These are phyloP conservation scores for Drosophila novamexicana DNA, from an alignment of 1,140 invertebrate genomes.

Conservation along the genomic window DNA sequence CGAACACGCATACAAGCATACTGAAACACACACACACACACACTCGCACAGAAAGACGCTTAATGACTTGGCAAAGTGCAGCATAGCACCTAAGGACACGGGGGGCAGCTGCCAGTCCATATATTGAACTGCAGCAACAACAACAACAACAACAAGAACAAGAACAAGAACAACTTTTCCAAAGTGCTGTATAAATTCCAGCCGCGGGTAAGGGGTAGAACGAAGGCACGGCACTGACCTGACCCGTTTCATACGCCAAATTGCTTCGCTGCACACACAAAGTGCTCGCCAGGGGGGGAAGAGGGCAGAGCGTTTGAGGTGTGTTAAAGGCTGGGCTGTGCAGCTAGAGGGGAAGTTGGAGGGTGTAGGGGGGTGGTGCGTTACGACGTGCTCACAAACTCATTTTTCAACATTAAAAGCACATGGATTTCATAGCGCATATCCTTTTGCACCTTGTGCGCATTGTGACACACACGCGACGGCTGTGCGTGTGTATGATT, in stretches of 20 bases:
- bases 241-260: slow-evolving; percentile 81
- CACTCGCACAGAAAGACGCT: slow-evolving; percentile 49
- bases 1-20: slow-evolving; percentile 12
- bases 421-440: slow-evolving; percentile 75
- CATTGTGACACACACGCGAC: slow-evolving; percentile 48
- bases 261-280: slow-evolving; percentile 78
- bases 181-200: slow-evolving; percentile 72
- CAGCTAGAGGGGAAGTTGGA: slow-evolving; percentile 1
- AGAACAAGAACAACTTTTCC: slow-evolving; percentile 39
- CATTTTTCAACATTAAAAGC: slow-evolving; percentile 82
- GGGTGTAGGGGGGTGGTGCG: slow-evolving; percentile 16
- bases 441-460: slow-evolving; percentile 67
- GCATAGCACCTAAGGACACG: background rate
- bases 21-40: slow-evolving; percentile 10
- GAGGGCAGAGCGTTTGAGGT: background rate
- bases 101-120: slow-evolving; percentile 34
- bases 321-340: no score
- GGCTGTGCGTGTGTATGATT: slow-evolving; percentile 20
- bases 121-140: slow-evolving; percentile 73
- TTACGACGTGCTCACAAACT: slow-evolving; percentile 72
- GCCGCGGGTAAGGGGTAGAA: slow-evolving; percentile 18
- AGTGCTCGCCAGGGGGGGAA: slow-evolving; percentile 21
- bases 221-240: slow-evolving; percentile 55
- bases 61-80: slow-evolving; percentile 74
- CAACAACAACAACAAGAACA: slow-evolving; percentile 28